Percentiles rank a stretch among this genome's conserved stretches.
Evolutionary conservation across 1,140 invertebrate genomes (phyloP).

Genomic region (Holcopasites calliopsidis): DNA sequence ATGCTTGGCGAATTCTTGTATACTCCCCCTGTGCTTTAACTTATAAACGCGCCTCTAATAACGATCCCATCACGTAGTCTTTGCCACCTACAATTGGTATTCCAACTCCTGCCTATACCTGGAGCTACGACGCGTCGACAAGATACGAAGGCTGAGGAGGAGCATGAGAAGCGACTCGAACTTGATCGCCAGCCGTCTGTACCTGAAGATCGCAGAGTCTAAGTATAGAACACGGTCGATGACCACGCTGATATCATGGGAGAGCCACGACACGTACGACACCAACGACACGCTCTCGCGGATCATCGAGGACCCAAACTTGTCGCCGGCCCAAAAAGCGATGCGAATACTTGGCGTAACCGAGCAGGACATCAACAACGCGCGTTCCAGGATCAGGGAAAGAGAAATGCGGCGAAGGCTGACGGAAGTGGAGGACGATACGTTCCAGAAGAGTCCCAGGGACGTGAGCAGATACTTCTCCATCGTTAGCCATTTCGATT

Average conservation of each 20-base stretch:
- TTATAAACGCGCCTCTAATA: too few species aligned
- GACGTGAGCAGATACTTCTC: background rate
- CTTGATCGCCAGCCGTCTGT: background rate
- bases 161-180: conserved; percentile 8
- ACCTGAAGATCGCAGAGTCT: background rate
- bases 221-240: conserved; percentile 46
- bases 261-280: conserved; percentile 40
- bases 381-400: conserved; percentile 31
- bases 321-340: conserved; percentile 57
- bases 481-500: background rate
- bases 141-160: background rate
- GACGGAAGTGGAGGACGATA: background rate
- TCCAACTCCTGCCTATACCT: conserved; percentile 51
- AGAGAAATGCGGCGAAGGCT: background rate
- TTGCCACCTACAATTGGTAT: conserved; percentile 62
- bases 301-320: conserved; percentile 11
- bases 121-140: conserved; percentile 33
- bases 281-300: conserved; percentile 20
- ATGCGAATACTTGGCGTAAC: conserved; percentile 58
- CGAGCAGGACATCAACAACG: conserved; percentile 48
- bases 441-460: accelerated
- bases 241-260: conserved; percentile 31
- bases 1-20: too few species aligned
- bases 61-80: conserved; percentile 38
- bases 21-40: too few species aligned